phyloP scores from a whole-genome alignment of 2,113 vertebrate species.

The Capreolus pygargus region DNA sequence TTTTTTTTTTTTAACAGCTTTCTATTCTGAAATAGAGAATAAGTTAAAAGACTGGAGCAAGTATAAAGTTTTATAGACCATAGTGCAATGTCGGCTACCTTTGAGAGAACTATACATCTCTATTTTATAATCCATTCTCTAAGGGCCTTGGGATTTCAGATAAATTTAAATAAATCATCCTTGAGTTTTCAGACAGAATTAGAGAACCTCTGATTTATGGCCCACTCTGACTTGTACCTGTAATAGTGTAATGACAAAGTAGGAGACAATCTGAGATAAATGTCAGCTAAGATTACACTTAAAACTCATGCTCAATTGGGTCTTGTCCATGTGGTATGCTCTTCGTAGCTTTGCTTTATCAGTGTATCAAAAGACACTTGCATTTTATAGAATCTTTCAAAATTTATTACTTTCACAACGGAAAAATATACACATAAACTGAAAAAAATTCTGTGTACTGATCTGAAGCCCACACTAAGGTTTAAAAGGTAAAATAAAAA shows the following conservation, averaged over 20 bases:
- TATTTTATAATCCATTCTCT: constrained; percentile 59
- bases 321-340: constrained; percentile 3
- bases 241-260: constrained; percentile 60
- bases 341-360: constrained; percentile 51
- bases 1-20: background rate
- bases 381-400: constrained; percentile 58
- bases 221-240: constrained; percentile 51
- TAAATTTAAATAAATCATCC: constrained; percentile 70
- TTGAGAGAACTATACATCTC: constrained; percentile 51
- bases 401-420: constrained; percentile 58
- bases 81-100: background rate
- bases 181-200: constrained; percentile 74
- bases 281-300: constrained; percentile 65
- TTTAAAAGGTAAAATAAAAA: constrained; percentile 59
- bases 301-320: constrained; percentile 47
- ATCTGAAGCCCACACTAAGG: constrained; percentile 39
- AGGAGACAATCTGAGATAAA: constrained; percentile 66
- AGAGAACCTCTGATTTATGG: constrained; percentile 67
- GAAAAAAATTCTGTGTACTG: constrained; percentile 28
- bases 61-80: constrained; percentile 3
- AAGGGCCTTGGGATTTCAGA: constrained; percentile 39
- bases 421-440: constrained; percentile 52
- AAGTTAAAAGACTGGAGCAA: background rate
- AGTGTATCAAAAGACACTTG: background rate
- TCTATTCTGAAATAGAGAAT: background rate